Base-by-base conservation (phyloP, 1,140 invertebrate genomes). In the Aphidius ervi region DNA sequence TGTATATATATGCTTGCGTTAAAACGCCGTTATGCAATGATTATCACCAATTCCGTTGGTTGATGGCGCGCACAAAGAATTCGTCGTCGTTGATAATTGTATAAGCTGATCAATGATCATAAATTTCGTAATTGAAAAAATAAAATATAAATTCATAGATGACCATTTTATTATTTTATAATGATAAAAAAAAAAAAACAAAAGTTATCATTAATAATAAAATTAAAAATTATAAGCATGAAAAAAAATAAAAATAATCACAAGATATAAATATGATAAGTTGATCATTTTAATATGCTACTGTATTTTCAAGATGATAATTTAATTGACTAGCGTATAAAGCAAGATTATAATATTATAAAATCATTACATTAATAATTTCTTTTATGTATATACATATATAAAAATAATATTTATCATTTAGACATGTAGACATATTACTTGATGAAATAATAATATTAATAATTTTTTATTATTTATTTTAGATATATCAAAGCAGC, bases 401-500 rank as follows among this genome's bases (percentile, higher is more conserved):
- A 16, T 16, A 16, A 0, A 16, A 16, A 16, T 16, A 16, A 31
- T 31, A 31, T 31, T 31, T 31, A 31, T 31, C 23, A 31, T 31
- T 31, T 31, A 31, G 4, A 31, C 4, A 31, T 31, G 23, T 31
- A 3, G 2, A 31, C 23, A 31, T 52, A 37, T 31, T 52, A 6
- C 0, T 42, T 7, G 23, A 41, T 54, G 1, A 41, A 54, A 16
- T 56, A 46, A 31, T 57, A 77, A 84, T 74, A 84, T 74, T 76
- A 49, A 78, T 64, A 49, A 39, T 67, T 58, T 56, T 63, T 39
- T 63, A 31, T 31, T 31, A 63, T 20, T 65, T 59, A 65, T 70
- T 78, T 59, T 70, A 94, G 92, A 64, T 92, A 87, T 74, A 87
- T 94, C 64, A 92, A 91, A 79, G 86, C 86, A 63, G 87, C 88